Base-by-base conservation (phyloP, 2,797 vertebrate species). In the Labroides dimidiatus region DNA sequence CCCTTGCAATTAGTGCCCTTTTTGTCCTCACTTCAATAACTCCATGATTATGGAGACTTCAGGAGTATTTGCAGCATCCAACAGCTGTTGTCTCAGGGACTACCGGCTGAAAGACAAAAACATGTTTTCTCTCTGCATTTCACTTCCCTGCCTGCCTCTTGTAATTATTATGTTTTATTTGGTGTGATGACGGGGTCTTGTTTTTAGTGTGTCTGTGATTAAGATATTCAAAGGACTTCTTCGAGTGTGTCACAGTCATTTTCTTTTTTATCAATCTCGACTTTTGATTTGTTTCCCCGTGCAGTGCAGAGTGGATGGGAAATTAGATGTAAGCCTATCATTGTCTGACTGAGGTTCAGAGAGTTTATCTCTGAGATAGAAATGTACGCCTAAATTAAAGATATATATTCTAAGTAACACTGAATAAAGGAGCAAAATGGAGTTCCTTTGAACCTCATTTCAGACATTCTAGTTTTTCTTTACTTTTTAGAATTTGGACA, bases 11-110 rank as follows among this genome's bases (percentile, higher is more conserved):
- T 99, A 99, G 97, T 96, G 95, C 89, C 96, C 95, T 97, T 98
- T 99, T 98, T 99, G 97, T 99, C 96, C 96, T 98, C 95, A 94
- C 96, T 97, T 99, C 98, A 99, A 99, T 99, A 96, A 96, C 96
- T 94, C 93, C 96, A 95, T 99, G 97, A 99, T 99, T 99, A 99
- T 98, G 97, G 96, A 96, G 96, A 97, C 96, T 97, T 96, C 95
- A 96, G 97, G 96, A 97, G 96, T 96, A 96, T 96, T 97, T 96
- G 95, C 95, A 95, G 96, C 95, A 96, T 96, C 97, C 94, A 97
- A 95, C 97, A 96, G 97, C 97, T 99, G 96, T 99, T 99, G 97
- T 99, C 97, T 99, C 96, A 94, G 96, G 96, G 96, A 97, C 96
- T 96, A 96, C 96, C 95, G 96, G 96, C 96, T 95, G 96, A 97